Conservation (phyloP, 2,888 invertebrate genomes). For the Neoscelio sp. region DNA sequence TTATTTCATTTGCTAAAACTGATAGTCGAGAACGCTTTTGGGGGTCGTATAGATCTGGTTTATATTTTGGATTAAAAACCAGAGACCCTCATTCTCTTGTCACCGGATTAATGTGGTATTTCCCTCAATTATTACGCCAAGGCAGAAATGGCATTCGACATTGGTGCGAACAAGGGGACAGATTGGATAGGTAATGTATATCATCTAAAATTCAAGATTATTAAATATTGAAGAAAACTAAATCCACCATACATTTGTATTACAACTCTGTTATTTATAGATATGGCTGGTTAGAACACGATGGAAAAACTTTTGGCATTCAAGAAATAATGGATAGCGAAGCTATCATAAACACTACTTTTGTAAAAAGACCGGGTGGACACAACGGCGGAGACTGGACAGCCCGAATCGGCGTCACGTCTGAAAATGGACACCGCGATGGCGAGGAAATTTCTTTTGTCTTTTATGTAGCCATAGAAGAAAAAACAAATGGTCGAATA, state of each 20-base stretch:
- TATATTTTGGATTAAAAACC: slow-evolving; percentile 96
- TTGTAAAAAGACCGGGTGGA: slow-evolving; percentile 93
- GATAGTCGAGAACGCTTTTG: slow-evolving; percentile 93
- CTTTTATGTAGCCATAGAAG: slow-evolving; percentile 94
- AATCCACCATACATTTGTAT: too few relatives aligned
- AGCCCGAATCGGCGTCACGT: slow-evolving; percentile 88
- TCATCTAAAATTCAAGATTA: background rate
- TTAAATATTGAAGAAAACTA: too few relatives aligned
- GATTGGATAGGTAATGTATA: slow-evolving; percentile 86
- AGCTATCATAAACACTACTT: slow-evolving; percentile 91
- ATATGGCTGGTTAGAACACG: slow-evolving; percentile 97
- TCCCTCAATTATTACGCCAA: slow-evolving; percentile 87
- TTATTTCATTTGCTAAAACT: slow-evolving; percentile 88
- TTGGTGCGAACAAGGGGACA: slow-evolving; percentile 96
- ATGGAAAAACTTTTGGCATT: slow-evolving; percentile 95
- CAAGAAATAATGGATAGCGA: slow-evolving; percentile 94
- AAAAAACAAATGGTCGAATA: slow-evolving; percentile 86
- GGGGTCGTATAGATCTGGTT: slow-evolving; percentile 96
- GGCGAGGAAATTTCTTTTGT: slow-evolving; percentile 87
- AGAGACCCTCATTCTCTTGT: slow-evolving; percentile 94
- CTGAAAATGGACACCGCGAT: slow-evolving; percentile 77
- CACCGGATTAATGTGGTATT: slow-evolving; percentile 98
- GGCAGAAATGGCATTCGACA: slow-evolving; percentile 92
- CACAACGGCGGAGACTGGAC: slow-evolving; percentile 97
- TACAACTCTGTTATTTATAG: slow-evolving; percentile 62